Base-by-base conservation (phyloP, 2,888 invertebrate genomes). In the Catocala sponsa region DNA sequence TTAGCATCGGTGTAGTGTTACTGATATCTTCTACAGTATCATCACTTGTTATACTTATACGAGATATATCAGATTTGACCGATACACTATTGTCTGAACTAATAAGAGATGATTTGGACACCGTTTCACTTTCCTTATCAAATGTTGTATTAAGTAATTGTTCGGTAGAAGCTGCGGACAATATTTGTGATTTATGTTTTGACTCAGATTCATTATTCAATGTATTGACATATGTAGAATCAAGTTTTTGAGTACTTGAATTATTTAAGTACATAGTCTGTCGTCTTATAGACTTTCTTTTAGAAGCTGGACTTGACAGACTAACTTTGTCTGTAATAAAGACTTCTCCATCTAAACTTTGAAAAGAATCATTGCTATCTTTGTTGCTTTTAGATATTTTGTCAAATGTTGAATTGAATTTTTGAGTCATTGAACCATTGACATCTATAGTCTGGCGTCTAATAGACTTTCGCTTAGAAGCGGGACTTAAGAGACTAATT, bases 41-140 rank as follows among this genome's bases (percentile, higher is more conserved):
- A 63, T 92, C 91, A 74, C 91, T 92, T 0, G 89, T 91, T 11
- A 92, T 87, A 63, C 91, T 92, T 6, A 92, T 86, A 10, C 80
- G 81, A 0, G 88, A 88, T 38, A 76, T 74, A 6, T 84, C 75
- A 2, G 83, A 84, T 58, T 87, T 88, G 57, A 91, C 87, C 25
- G 77, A 79, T 6, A 81, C 68, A 62, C 87, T 86, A 10, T 82
- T 75, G 56, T 92, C 88, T 0, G 89, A 87, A 62, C 83, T 91
- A 1, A 90, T 78, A 2, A 91, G 60, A 0, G 90, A 90, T 4
- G 85, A 85, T 64, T 87, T 89, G 0, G 81, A 85, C 15, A 50
- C 44, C n/a, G 46, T 48, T 5, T 57, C 42, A 25, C 25, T 32
- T 15, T 59, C 64, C 68, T 86, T 88, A 38, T 91, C 87, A 80